These are phyloP conservation scores for Congeria kusceri DNA, from an alignment of 2,888 invertebrate species.

Conservation along the genomic window DNA sequence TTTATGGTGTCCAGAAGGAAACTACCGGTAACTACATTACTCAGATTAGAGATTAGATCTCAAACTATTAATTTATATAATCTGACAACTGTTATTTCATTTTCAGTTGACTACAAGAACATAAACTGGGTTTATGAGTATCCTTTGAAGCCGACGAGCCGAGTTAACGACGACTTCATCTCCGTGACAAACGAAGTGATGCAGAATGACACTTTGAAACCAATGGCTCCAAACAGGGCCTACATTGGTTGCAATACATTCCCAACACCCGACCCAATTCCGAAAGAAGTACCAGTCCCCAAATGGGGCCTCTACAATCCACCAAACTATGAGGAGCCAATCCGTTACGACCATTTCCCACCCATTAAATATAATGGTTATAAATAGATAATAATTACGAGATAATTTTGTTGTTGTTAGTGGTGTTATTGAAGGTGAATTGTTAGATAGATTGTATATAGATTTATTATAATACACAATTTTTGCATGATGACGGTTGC, in stretches of 20 bases:
- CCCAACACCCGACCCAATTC: conserved; percentile 76
- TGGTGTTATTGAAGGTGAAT: too few relatives aligned
- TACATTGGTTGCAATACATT: conserved; percentile 72
- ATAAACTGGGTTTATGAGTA: conserved; percentile 80
- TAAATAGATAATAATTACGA: conserved; percentile 31
- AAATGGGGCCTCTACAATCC: conserved; percentile 84
- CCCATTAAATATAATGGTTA: conserved; percentile 86
- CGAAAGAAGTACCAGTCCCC: conserved; percentile 80
- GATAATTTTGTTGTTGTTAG: neutral
- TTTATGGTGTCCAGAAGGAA: too few relatives aligned
- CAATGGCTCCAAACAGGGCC: conserved; percentile 79
- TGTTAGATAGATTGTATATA: too few relatives aligned
- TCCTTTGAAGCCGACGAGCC: conserved; percentile 80
- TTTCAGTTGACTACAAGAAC: conserved; percentile 80
- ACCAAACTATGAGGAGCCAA: conserved; percentile 81
- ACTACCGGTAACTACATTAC: too few relatives aligned
- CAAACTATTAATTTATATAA: too few relatives aligned
- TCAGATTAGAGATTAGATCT: too few relatives aligned
- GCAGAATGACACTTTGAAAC: conserved; percentile 76
- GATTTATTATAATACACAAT: too few relatives aligned
- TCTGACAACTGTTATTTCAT: neutral
- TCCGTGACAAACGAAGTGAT: conserved; percentile 79
- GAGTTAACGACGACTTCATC: conserved; percentile 75
- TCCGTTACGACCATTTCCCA: conserved; percentile 80
- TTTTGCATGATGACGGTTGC: too few relatives aligned